A percentile compares a stretch with the other conserved stretches of the same genome.
phyloP scores from a whole-genome alignment of 2,113 vertebrate species.

The Oriolus oriolus region DNA sequence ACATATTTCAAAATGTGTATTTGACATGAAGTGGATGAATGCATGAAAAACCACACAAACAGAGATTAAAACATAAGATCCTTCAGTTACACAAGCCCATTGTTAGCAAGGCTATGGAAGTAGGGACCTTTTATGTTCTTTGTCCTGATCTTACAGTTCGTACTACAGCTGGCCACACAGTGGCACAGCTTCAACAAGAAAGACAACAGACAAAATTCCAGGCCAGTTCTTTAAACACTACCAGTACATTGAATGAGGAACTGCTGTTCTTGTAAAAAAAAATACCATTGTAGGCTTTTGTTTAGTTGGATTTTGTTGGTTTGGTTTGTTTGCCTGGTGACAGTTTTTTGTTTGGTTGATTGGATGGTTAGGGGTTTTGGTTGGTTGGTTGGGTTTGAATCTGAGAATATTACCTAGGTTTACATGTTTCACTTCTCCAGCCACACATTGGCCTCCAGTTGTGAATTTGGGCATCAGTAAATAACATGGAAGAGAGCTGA shows the following conservation, averaged over 20 bases:
- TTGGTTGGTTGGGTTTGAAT: neutral
- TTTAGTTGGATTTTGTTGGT: fast-evolving
- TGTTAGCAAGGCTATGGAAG: neutral
- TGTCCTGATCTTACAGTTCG: neutral
- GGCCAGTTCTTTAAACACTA: neutral
- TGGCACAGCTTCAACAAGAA: neutral
- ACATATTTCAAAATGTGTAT: neutral
- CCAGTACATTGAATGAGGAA: fast-evolving
- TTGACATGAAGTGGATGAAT: neutral
- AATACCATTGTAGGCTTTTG: no score
- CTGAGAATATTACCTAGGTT: neutral
- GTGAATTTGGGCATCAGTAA: neutral
- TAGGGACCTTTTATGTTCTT: fast-evolving
- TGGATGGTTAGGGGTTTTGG: neutral
- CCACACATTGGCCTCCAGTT: neutral
- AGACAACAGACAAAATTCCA: neutral
- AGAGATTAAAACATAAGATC: neutral
- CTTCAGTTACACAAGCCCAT: neutral
- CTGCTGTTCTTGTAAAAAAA: neutral
- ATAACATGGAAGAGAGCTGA: neutral
- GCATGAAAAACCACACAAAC: neutral
- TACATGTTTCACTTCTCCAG: neutral
- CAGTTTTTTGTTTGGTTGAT: fast-evolving
- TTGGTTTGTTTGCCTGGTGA: neutral
- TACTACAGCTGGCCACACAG: neutral